Evolutionary conservation across 2,113 vertebrate species (phyloP).

Genomic region (Erythrolamprus reginae): DNA sequence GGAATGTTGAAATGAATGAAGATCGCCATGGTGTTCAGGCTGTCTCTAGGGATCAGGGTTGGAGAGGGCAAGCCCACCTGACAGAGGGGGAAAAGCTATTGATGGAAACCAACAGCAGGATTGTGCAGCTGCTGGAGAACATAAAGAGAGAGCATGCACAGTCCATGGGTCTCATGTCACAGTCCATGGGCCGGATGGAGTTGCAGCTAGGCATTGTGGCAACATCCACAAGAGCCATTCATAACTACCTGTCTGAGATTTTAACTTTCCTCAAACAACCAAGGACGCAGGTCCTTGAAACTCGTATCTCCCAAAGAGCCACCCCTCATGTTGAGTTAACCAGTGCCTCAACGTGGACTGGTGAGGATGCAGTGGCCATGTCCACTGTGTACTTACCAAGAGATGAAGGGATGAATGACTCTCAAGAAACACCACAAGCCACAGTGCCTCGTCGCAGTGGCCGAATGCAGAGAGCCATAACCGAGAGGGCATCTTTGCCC

Average conservation of each 20-base stretch:
- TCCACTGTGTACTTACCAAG: slow-evolving; percentile 67
- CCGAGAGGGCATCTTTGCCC: slow-evolving; percentile 67
- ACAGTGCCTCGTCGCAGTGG: slow-evolving; percentile 68
- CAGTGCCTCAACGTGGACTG: slow-evolving; percentile 67
- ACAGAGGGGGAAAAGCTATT: slow-evolving; percentile 68
- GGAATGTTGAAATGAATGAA: slow-evolving; percentile 67
- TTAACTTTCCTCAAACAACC: slow-evolving; percentile 71
- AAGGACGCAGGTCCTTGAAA: slow-evolving; percentile 67
- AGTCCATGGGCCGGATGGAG: slow-evolving; percentile 69
- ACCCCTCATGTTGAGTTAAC: slow-evolving; percentile 68
- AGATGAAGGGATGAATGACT: slow-evolving; percentile 60
- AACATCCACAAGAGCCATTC: slow-evolving; percentile 71
- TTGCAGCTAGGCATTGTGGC: slow-evolving; percentile 71
- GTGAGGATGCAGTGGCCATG: slow-evolving; percentile 67
- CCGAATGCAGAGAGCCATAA: slow-evolving; percentile 71
- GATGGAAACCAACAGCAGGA: slow-evolving; percentile 72
- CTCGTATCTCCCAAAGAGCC: slow-evolving; percentile 69
- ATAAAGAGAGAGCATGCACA: slow-evolving; percentile 71
- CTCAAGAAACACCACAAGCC: slow-evolving; percentile 62
- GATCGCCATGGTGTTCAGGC: slow-evolving; percentile 67
- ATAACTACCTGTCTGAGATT: slow-evolving; percentile 71
- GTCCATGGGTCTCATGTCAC: slow-evolving; percentile 69
- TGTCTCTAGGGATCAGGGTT: slow-evolving; percentile 70
- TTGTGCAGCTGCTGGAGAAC: slow-evolving; percentile 71
- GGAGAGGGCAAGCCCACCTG: slow-evolving; percentile 68